Conservation (phyloP, 1,140 invertebrate species). For the Temnothorax nylanderi region DNA sequence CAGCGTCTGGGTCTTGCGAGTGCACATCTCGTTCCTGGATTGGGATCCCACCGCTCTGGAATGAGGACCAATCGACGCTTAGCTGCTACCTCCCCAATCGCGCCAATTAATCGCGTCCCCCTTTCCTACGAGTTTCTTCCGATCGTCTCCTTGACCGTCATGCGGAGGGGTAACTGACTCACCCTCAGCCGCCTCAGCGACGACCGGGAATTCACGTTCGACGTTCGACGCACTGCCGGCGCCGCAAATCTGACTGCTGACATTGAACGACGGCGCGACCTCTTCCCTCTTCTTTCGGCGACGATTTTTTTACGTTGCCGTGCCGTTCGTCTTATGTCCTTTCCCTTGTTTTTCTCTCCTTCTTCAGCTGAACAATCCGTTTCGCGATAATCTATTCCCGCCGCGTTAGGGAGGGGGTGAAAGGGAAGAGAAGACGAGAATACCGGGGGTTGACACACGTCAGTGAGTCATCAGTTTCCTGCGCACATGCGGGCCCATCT, state of each 20-base stretch:
- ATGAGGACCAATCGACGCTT: slow-evolving; percentile 33
- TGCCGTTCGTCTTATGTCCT: neutral
- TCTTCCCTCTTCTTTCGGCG: neutral
- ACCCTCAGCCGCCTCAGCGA: slow-evolving; percentile 45
- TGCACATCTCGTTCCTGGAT: neutral
- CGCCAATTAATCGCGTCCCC: neutral
- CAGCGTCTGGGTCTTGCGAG: neutral
- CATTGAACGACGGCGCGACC: neutral
- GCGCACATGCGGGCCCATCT: slow-evolving; percentile 56
- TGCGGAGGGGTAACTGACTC: slow-evolving; percentile 65
- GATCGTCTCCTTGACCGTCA: slow-evolving; percentile 70
- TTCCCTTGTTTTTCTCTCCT: neutral
- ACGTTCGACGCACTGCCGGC: slow-evolving; percentile 35
- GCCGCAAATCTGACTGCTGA: slow-evolving; percentile 11
- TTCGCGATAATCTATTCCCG: slow-evolving; percentile 32
- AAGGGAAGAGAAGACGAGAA: neutral
- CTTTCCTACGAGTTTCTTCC: slow-evolving; percentile 14
- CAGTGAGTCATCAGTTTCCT: slow-evolving; percentile 60
- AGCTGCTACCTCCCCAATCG: neutral
- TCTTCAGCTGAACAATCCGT: neutral
- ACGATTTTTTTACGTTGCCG: neutral
- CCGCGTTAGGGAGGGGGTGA: neutral
- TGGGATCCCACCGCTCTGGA: slow-evolving; percentile 18
- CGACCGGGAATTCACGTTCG: slow-evolving; percentile 54
- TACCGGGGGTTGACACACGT: slow-evolving; percentile 56